A percentile compares a stretch with the other conserved stretches of the same genome.
phyloP scores from a whole-genome alignment of 2,113 vertebrate genomes.

The Pygoscelis adeliae region DNA sequence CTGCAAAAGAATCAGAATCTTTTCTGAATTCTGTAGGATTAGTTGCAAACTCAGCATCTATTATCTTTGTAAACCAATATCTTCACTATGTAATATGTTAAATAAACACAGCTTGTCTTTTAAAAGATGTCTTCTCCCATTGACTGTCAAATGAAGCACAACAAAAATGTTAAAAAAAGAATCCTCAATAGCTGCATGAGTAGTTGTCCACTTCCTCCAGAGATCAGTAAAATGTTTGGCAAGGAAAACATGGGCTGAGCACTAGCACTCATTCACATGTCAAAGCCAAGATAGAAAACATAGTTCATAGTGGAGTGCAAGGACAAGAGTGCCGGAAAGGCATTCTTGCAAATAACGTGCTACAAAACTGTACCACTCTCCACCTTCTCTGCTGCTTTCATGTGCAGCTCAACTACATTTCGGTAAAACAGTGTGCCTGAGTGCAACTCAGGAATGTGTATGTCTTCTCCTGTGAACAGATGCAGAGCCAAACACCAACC shows the following conservation, averaged over 20 bases:
- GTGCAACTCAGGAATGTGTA: neutral
- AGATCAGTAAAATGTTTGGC: conserved; percentile 50
- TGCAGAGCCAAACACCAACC: conserved; percentile 8
- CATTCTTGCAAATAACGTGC: conserved; percentile 34
- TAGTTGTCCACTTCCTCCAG: neutral
- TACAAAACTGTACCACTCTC: neutral
- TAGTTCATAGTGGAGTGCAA: conserved; percentile 18
- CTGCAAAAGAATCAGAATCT: neutral
- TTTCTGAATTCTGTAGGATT: neutral
- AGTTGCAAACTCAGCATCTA: neutral
- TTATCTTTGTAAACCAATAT: neutral
- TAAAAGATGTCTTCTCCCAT: conserved; percentile 25
- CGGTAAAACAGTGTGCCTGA: conserved; percentile 6
- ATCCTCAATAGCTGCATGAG: neutral
- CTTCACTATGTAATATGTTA: neutral
- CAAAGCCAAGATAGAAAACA: conserved; percentile 59
- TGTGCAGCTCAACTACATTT: conserved; percentile 19
- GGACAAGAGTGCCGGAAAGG: neutral
- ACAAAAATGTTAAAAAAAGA: conserved; percentile 12
- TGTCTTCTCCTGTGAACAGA: neutral
- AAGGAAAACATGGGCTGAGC: conserved; percentile 12
- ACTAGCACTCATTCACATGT: conserved; percentile 10
- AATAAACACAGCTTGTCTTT: conserved; percentile 1
- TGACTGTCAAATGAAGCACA: conserved; percentile 12
- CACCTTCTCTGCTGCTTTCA: conserved; percentile 18